phyloP scores from a whole-genome alignment of 2,113 vertebrate species.

The Psittacula cyanocephala region DNA sequence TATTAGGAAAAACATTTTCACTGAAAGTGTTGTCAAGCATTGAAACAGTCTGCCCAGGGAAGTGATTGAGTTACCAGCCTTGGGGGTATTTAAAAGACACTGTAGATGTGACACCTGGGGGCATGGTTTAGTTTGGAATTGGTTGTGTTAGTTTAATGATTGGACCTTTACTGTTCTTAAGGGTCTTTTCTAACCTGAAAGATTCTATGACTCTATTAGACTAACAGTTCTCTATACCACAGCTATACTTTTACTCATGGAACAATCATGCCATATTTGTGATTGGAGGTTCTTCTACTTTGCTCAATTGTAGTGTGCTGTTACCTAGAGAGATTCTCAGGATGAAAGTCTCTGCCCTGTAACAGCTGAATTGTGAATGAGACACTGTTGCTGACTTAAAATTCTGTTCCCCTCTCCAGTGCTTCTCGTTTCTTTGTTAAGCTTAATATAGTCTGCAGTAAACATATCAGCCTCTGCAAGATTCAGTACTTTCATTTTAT shows the following conservation, averaged over 20 bases:
- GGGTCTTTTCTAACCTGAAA: background rate
- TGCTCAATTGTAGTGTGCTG: background rate
- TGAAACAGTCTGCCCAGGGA: background rate
- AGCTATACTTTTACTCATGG: background rate
- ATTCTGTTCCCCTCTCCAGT: fast-evolving
- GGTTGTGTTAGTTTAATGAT: background rate
- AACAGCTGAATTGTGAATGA: background rate
- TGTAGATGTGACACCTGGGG: too few relatives aligned
- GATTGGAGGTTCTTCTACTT: background rate
- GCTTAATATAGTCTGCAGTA: background rate
- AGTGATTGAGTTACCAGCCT: background rate
- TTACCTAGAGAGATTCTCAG: background rate
- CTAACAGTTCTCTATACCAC: background rate
- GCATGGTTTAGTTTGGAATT: background rate
- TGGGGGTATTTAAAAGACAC: background rate
- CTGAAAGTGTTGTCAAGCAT: fast-evolving
- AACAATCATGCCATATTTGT: background rate
- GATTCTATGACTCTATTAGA: background rate
- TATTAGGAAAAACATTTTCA: background rate
- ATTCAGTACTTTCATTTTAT: background rate
- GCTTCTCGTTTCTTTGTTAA: background rate
- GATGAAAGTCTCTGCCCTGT: background rate
- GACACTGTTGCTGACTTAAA: background rate
- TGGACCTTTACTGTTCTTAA: background rate
- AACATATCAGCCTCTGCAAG: background rate